Percentiles rank a stretch among this genome's conserved stretches.
phyloP scores from a whole-genome alignment of 2,113 vertebrate species.

The Dolichotis patagonum region DNA sequence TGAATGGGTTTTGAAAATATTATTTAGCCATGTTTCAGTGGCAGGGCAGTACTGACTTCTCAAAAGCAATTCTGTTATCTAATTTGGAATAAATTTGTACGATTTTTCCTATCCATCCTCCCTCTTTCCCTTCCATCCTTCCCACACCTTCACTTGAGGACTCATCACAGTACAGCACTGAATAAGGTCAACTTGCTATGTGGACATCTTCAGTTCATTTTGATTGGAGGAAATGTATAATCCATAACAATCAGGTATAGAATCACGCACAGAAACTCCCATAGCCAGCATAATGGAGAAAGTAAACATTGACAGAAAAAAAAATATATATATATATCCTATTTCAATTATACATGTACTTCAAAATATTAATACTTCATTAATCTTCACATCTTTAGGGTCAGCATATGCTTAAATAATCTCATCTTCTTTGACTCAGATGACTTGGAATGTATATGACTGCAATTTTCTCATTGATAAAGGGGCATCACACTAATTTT shows the following conservation, averaged over 20 bases:
- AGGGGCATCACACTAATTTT: background rate
- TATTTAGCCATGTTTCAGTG: background rate
- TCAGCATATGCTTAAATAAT: background rate
- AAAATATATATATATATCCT: background rate
- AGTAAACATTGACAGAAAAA: background rate
- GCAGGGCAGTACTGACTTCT: background rate
- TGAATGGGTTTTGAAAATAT: background rate
- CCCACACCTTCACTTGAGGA: background rate
- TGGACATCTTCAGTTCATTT: background rate
- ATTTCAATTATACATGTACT: background rate
- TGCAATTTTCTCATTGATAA: background rate
- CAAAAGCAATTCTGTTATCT: background rate
- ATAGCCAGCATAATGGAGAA: background rate
- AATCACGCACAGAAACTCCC: background rate
- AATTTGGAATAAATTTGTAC: background rate
- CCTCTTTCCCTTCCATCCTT: background rate
- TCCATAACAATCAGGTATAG: background rate
- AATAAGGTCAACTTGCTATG: background rate
- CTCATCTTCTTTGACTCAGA: background rate
- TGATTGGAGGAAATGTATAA: background rate
- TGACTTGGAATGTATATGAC: background rate
- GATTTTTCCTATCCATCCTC: background rate
- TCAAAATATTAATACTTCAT: background rate
- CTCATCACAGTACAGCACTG: background rate
- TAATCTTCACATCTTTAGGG: background rate